Conservation (phyloP, 2,797 vertebrate genomes). For the Peromyscus eremicus region DNA sequence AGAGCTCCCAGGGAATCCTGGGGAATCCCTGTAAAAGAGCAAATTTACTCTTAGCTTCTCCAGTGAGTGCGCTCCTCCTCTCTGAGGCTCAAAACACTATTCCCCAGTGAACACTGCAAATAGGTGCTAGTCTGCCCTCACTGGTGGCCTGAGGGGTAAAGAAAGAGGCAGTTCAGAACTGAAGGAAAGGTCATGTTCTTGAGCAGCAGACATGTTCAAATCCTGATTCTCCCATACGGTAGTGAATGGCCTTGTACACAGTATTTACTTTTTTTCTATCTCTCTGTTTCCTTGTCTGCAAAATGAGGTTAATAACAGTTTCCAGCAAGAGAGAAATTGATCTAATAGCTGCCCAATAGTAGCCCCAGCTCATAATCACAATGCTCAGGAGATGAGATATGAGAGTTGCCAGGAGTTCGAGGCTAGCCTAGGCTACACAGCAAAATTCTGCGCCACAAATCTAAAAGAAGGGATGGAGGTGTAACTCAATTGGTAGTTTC, state of each 20-base stretch:
- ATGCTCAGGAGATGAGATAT: neutral
- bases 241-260: neutral
- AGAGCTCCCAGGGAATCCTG: constrained; percentile 59
- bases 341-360: neutral
- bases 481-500: neutral
- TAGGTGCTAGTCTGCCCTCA: neutral
- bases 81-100: neutral
- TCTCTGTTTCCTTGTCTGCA: constrained; percentile 38
- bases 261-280: neutral
- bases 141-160: neutral
- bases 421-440: neutral
- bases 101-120: neutral
- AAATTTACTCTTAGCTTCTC: constrained; percentile 62
- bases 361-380: neutral
- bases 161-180: neutral
- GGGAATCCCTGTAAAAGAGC: constrained; percentile 72
- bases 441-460: neutral
- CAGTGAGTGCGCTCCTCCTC: neutral
- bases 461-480: neutral
- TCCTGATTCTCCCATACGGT: constrained; percentile 20
- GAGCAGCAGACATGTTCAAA: neutral
- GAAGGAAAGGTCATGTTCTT: neutral
- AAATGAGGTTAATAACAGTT: constrained; percentile 19
- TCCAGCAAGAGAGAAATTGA: neutral
- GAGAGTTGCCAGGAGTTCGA: neutral